Conservation (phyloP, 2,113 vertebrate genomes). For the Paralichthys olivaceus region DNA sequence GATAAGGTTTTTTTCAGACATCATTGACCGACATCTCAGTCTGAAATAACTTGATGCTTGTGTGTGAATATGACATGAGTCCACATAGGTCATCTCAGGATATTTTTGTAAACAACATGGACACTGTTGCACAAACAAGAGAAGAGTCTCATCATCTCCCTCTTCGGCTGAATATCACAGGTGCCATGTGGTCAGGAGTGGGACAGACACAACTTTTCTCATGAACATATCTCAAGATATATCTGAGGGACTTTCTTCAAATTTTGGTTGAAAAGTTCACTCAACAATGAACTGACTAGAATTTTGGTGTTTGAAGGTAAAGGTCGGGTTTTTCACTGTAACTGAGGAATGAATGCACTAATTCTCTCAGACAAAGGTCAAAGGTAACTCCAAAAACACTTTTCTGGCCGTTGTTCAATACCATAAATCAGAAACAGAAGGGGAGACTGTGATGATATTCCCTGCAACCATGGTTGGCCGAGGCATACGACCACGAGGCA, state of each 20-base stretch:
- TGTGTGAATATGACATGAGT: no score
- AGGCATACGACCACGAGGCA: conserved; percentile 1
- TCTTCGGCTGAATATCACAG: background rate
- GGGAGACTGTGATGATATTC: conserved; percentile 7
- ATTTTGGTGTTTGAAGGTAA: background rate
- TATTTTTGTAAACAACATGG: background rate
- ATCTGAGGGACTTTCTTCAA: background rate
- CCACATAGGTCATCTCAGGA: background rate
- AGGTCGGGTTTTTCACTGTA: background rate
- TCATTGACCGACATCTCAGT: background rate
- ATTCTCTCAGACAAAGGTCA: background rate
- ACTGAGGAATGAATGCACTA: background rate
- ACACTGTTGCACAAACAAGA: background rate
- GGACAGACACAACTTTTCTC: background rate
- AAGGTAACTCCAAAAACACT: background rate
- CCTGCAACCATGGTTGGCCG: background rate
- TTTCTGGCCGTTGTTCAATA: background rate
- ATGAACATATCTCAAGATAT: background rate
- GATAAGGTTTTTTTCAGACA: background rate
- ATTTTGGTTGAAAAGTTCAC: background rate
- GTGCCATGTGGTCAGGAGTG: background rate
- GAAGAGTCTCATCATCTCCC: background rate
- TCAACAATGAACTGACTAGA: background rate
- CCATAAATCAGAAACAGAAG: background rate
- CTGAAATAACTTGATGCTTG: background rate